Conservation (phyloP, 2,797 vertebrate genomes). For the Oreochromis mossambicus region DNA sequence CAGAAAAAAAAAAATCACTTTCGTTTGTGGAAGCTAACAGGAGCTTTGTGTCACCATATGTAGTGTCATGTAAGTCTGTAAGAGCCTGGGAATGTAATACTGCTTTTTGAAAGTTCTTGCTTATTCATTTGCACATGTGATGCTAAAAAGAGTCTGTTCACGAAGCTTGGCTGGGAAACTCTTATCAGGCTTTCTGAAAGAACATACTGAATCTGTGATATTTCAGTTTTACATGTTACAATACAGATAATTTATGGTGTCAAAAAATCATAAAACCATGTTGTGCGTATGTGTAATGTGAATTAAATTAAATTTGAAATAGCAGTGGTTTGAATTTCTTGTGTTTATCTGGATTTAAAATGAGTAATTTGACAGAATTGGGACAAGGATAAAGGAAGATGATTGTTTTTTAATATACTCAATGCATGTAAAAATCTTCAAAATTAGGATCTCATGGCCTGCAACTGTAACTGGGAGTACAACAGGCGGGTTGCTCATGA, state of each 20-base stretch:
- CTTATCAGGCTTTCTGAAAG: conserved; percentile 23
- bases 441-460: not conserved
- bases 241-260: not conserved
- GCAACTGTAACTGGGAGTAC: conserved; percentile 11
- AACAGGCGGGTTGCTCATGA: conserved; percentile 18
- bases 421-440: not conserved
- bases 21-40: conserved; percentile 19
- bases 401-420: conserved; percentile 3
- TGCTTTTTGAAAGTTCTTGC: conserved; percentile 10
- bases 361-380: not conserved
- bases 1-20: conserved; percentile 1
- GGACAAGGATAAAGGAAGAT: not conserved
- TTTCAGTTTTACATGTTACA: not conserved
- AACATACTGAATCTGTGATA: conserved; percentile 15
- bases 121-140: conserved; percentile 43
- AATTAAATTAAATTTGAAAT: conserved; percentile 7
- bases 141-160: conserved; percentile 23
- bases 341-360: not conserved
- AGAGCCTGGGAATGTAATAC: conserved; percentile 7
- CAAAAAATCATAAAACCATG: not conserved
- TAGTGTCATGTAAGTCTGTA: conserved; percentile 6
- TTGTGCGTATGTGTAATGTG: not conserved
- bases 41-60: conserved; percentile 21
- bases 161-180: conserved; percentile 28
- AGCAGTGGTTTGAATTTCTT: not conserved